Conservation (phyloP, 30 jellyfish, hydroid and myxozoan genomes). For the Chironex yamaguchii region DNA sequence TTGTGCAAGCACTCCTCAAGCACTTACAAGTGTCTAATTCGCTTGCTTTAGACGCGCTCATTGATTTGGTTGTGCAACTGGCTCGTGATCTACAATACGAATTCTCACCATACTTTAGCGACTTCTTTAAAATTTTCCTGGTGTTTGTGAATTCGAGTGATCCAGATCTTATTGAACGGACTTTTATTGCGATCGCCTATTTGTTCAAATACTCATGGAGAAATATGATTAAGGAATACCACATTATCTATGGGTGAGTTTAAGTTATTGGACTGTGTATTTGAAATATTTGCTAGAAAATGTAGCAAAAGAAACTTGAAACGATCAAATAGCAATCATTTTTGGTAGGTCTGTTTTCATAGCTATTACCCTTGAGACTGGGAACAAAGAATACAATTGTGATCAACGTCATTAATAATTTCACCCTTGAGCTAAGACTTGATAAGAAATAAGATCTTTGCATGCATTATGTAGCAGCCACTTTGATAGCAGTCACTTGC, state of each 20-base stretch:
- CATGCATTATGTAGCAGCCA: too few species aligned
- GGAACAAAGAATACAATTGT: too few species aligned
- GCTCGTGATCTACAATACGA: constrained; percentile 83
- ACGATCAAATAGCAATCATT: too few species aligned
- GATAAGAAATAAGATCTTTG: too few species aligned
- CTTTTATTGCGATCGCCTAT: constrained; percentile 82
- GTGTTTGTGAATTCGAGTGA: constrained; percentile 47
- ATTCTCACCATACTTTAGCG: constrained; percentile 73
- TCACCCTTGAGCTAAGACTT: too few species aligned
- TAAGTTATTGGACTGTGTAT: too few species aligned
- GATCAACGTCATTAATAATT: too few species aligned
- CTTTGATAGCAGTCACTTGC: too few species aligned
- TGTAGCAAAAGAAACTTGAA: too few species aligned
- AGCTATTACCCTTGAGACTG: too few species aligned
- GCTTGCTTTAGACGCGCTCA: constrained; percentile 78
- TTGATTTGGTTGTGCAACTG: constrained; percentile 80
- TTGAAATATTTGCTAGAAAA: too few species aligned
- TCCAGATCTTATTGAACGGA: constrained; percentile 75
- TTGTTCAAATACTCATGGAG: constrained; percentile 86
- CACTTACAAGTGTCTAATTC: constrained; percentile 42
- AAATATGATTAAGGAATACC: constrained; percentile 69
- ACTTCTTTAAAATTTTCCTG: constrained; percentile 33
- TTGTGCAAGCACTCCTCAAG: constrained; percentile 43
- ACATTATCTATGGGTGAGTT: constrained; percentile 76
- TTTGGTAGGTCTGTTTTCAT: too few species aligned